These are phyloP conservation scores for Prunella strophiata DNA, from an alignment of 2,797 vertebrate species.

Conservation along the genomic window DNA sequence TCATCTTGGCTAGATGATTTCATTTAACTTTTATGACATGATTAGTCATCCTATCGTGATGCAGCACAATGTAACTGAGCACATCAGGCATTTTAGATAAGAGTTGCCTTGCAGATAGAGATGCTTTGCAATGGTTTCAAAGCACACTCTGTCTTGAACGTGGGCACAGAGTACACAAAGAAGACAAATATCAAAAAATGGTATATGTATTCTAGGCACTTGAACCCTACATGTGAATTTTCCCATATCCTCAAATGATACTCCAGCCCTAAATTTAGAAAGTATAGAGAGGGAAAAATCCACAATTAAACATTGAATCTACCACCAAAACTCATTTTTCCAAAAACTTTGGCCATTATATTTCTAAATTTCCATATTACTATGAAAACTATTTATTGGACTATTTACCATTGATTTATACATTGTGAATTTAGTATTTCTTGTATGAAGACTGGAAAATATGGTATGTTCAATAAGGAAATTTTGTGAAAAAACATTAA, in stretches of 20 bases:
- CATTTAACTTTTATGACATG: constrained; percentile 52
- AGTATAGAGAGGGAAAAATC: accelerated
- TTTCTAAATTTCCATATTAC: neutral
- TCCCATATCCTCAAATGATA: neutral
- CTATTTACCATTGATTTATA: neutral
- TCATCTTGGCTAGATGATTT: constrained; percentile 24
- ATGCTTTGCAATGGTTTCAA: neutral
- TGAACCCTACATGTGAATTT: neutral
- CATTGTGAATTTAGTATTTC: neutral
- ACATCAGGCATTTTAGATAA: constrained; percentile 31
- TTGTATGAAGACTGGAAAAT: neutral
- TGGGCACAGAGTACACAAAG: neutral
- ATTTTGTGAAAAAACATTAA: accelerated
- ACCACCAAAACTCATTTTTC: neutral
- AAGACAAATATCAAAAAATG: neutral
- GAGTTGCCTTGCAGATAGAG: neutral
- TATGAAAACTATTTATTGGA: neutral
- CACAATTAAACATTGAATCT: neutral
- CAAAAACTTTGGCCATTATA: neutral
- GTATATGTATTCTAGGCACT: neutral
- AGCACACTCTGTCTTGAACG: neutral
- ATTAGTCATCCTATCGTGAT: constrained; percentile 42
- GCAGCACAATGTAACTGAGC: constrained; percentile 26
- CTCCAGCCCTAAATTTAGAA: neutral
- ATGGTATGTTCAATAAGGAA: neutral